Percentiles rank a stretch among this genome's conserved stretches.
Conservation (phyloP, 2,113 vertebrate genomes). For the Notiomystis cincta region DNA sequence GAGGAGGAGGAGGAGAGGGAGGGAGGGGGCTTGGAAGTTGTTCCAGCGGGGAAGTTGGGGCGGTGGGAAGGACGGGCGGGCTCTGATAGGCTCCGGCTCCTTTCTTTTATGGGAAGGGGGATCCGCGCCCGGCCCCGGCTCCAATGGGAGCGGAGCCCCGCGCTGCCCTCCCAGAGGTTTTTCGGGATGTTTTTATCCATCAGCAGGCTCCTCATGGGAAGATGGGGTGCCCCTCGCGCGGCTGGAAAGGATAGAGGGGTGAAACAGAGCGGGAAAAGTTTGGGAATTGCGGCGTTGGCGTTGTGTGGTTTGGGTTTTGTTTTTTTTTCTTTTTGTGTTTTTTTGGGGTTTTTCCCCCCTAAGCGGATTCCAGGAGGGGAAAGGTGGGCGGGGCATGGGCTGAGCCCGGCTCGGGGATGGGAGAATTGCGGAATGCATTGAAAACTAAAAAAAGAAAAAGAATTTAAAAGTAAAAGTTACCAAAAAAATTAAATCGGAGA, state of each 20-base stretch:
- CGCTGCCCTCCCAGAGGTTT: background rate
- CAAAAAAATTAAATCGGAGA: background rate
- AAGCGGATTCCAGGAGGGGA: background rate
- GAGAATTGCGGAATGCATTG: background rate
- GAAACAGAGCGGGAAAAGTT: background rate
- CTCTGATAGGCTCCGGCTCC: conserved; percentile 82
- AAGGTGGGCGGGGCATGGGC: background rate
- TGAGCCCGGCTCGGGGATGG: too few species aligned
- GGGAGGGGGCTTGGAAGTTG: conserved; percentile 74
- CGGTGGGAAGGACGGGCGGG: conserved; percentile 73
- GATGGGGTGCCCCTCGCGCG: background rate
- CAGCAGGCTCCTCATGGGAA: background rate
- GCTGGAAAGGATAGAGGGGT: background rate
- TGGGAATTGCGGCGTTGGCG: background rate
- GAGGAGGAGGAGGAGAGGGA: background rate
- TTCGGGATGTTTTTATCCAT: background rate
- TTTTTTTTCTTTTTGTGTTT: too few species aligned
- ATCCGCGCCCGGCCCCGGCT: conserved; percentile 26
- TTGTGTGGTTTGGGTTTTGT: background rate
- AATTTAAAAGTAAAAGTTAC: background rate
- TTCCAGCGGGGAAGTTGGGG: conserved; percentile 77
- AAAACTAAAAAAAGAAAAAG: too few species aligned
- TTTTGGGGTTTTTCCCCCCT: background rate
- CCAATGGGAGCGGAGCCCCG: conserved; percentile 72
- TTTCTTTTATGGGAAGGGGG: conserved; percentile 87